Conservation (phyloP, 2,113 vertebrate species). For the Pluvianellus socialis region DNA sequence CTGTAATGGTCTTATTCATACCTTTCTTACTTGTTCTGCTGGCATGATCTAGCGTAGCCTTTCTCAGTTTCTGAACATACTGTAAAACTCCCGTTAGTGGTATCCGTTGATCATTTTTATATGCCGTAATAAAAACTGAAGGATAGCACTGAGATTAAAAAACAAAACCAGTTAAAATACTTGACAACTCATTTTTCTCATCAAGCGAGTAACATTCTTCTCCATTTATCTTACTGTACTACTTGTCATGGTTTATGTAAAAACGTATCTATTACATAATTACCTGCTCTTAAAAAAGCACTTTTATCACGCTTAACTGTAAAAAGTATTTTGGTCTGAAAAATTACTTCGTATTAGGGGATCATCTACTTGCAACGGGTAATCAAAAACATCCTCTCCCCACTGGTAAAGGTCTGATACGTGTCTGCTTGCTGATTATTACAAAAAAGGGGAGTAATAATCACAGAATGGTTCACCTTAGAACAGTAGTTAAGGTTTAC, state of each 20-base stretch:
- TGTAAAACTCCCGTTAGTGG: conserved; percentile 82
- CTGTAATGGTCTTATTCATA: background rate
- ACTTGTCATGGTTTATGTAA: background rate
- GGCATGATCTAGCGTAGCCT: conserved; percentile 71
- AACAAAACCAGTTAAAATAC: background rate
- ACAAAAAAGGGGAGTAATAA: background rate
- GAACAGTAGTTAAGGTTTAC: background rate
- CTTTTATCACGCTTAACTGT: background rate
- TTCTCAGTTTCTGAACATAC: conserved; percentile 80
- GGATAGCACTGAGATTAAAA: conserved; percentile 82
- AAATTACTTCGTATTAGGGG: background rate
- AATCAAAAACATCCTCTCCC: background rate
- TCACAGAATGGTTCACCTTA: background rate
- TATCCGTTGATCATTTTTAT: conserved; percentile 82
- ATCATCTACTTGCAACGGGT: background rate
- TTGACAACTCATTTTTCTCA: background rate
- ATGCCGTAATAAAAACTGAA: conserved; percentile 89
- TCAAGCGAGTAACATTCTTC: background rate
- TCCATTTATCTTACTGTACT: background rate
- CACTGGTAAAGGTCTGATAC: background rate
- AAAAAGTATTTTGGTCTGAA: background rate
- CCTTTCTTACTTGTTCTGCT: conserved; percentile 26
- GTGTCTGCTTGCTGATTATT: background rate
- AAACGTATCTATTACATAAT: background rate
- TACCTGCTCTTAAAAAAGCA: background rate